Evolutionary conservation across 1,140 invertebrate species (phyloP), one percentile per base, ranked within the genome.

Genomic region (Drosophila quadrilineata): DNA sequence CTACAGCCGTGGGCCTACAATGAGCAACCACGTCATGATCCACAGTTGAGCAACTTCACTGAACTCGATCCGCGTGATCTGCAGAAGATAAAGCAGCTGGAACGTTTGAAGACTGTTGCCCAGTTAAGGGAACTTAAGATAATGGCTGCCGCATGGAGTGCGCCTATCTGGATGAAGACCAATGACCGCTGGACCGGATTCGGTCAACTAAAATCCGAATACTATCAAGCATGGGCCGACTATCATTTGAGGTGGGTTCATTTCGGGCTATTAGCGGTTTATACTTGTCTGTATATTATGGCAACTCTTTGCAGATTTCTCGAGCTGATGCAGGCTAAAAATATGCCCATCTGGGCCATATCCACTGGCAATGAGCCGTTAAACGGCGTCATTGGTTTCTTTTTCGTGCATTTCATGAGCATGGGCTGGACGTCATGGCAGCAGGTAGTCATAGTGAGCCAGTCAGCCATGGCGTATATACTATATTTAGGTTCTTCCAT

Each of bases 121-220:
- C 2, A 60, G 2, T 26, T 88, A 0, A 17, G 72, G 2, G 45
- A 76, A 6, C 38, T 75, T 71, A 92, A 65, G 69, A 90, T 97
- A 0, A 90, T 97, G 71, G 93, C 92, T 0, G 92, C 93, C 3
- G 92, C 95, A 0, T 98, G 97, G 97, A 94, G 94, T 58, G 93
- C 97, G 0, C 98, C 98, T 0, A 89, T 91, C 2, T 99, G 97
- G 97, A 98, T 99, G 97, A 99, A 99, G 90, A 94, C 93, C 0
- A 96, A 95, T 71, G 90, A 94, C 14, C 89, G 90, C 52, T 93
- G 92, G 75, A 90, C 90, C 9, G 93, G 93, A 3, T 79, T 73
- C 84, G 92, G 91, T 21, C 82, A 89, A 56, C 82, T 98, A 0
- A 93, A 93, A 58, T 84, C 90, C 0, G 90, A 94, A 59, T 96